phyloP scores from a whole-genome alignment of 2,888 invertebrate genomes.

The Drosophila borealis region DNA sequence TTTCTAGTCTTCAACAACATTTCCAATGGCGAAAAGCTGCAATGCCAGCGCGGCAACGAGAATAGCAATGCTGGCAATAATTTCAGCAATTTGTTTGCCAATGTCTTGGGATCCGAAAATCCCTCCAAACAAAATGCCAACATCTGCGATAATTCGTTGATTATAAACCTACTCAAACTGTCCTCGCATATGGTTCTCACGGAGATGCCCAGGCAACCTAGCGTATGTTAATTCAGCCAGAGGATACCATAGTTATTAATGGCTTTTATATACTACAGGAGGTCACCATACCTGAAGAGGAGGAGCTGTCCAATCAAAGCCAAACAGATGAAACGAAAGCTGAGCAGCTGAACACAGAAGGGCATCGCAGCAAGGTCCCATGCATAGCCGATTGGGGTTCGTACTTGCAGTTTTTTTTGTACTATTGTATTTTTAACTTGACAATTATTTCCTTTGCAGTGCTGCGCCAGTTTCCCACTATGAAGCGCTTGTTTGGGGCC shows the following conservation, averaged over 20 bases:
- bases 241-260: background rate
- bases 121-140: conserved; percentile 87
- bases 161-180: conserved; percentile 90
- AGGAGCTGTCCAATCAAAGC: conserved; percentile 85
- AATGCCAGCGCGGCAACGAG: conserved; percentile 86
- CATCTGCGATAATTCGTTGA: conserved; percentile 90
- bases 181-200: conserved; percentile 88
- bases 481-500: conserved; percentile 93
- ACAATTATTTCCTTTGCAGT: conserved; percentile 85
- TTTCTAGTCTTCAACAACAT: conserved; percentile 86
- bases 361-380: conserved; percentile 86
- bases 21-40: conserved; percentile 86
- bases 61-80: conserved; percentile 86
- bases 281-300: conserved; percentile 85
- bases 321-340: conserved; percentile 96
- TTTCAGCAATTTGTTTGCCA: conserved; percentile 92
- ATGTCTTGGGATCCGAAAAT: conserved; percentile 88
- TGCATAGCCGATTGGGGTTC: conserved; percentile 91
- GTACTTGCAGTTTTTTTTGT: background rate
- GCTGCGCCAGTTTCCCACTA: conserved; percentile 91
- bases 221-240: conserved; percentile 69
- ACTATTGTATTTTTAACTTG: background rate
- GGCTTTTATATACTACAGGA: conserved; percentile 54
- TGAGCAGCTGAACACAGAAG: conserved; percentile 86
- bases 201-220: conserved; percentile 86